Conservation (phyloP, 2,888 invertebrate species). For the Tachina grossa region DNA sequence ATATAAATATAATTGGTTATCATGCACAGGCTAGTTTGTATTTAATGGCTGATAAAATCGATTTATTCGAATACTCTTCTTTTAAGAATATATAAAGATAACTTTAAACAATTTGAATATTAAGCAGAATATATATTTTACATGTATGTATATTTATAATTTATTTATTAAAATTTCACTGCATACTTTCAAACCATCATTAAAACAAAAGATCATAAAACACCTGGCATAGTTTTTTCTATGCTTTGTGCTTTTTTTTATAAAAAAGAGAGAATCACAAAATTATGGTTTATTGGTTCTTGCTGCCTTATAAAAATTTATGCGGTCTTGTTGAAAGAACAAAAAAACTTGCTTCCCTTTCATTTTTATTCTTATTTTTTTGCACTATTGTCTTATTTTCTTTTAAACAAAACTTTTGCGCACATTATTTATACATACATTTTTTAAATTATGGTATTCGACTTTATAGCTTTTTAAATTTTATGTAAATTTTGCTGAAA, state of each 20-base stretch:
- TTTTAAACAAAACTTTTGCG: background rate
- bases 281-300: constrained; percentile 32
- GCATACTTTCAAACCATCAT: background rate
- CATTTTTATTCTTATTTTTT: constrained; percentile 7
- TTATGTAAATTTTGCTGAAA: background rate
- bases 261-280: background rate
- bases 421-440: background rate
- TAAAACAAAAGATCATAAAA: constrained; percentile 43
- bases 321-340: background rate
- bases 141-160: background rate
- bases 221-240: constrained; percentile 46
- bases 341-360: constrained; percentile 7
- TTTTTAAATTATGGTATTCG: background rate
- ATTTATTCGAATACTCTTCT: background rate
- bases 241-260: constrained; percentile 13
- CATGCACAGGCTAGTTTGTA: too few relatives aligned
- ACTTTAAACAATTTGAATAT: constrained; percentile 10
- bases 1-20: too few relatives aligned
- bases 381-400: background rate
- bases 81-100: background rate
- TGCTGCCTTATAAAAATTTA: constrained; percentile 6
- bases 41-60: too few relatives aligned
- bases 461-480: background rate
- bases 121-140: background rate
- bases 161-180: constrained; percentile 33